phyloP scores from a whole-genome alignment of 2,797 vertebrate genomes.

The Brotula barbata region DNA sequence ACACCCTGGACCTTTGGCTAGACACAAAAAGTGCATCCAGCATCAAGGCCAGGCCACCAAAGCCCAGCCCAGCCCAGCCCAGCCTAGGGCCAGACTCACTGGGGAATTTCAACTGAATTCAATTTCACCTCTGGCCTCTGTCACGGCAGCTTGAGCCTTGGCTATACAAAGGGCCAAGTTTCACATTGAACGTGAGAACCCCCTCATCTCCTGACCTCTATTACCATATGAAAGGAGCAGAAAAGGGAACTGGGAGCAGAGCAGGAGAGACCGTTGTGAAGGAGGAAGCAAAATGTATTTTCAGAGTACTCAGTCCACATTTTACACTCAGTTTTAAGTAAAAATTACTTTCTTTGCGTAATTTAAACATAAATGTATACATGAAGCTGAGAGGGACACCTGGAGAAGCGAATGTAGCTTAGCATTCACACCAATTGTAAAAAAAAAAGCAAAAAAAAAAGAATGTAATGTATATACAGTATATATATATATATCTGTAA shows the following conservation, averaged over 20 bases:
- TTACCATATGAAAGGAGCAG: slow-evolving; percentile 91
- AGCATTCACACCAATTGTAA: too few species aligned
- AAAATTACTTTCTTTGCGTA: slow-evolving; percentile 6
- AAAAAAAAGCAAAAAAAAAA: too few species aligned
- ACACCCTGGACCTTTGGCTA: slow-evolving; percentile 10
- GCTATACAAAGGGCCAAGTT: slow-evolving; percentile 86
- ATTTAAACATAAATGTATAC: slow-evolving; percentile 15
- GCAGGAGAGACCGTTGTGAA: slow-evolving; percentile 30
- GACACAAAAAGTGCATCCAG: background rate
- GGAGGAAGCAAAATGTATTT: slow-evolving; percentile 33
- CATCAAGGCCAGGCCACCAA: slow-evolving; percentile 3
- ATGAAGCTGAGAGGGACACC: background rate
- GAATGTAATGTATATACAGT: too few species aligned
- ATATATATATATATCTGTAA: too few species aligned
- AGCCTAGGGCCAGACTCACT: slow-evolving; percentile 73
- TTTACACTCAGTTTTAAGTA: background rate
- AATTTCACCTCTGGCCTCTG: slow-evolving; percentile 85
- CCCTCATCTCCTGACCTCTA: slow-evolving; percentile 92
- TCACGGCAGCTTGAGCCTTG: slow-evolving; percentile 79
- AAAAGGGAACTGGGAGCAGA: slow-evolving; percentile 67
- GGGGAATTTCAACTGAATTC: slow-evolving; percentile 83
- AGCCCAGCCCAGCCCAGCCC: slow-evolving; percentile 44
- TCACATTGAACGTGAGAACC: slow-evolving; percentile 93
- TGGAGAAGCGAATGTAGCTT: background rate
- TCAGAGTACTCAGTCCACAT: slow-evolving; percentile 32